phyloP scores from a whole-genome alignment of 2,797 vertebrate species.

The Clarias fuscus region DNA sequence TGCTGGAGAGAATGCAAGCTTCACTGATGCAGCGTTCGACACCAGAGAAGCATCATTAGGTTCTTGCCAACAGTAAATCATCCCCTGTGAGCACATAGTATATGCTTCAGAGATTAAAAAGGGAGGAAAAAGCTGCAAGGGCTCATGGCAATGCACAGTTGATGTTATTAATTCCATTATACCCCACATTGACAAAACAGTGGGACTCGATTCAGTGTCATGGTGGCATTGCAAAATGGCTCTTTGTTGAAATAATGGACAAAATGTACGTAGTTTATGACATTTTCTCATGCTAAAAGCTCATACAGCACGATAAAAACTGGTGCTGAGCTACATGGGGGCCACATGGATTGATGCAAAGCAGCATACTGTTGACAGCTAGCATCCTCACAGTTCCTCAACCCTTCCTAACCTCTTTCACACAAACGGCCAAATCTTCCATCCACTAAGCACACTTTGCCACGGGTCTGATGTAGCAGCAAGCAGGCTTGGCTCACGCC shows the following conservation, averaged over 20 bases:
- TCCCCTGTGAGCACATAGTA: constrained; percentile 55
- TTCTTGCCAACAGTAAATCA: constrained; percentile 63
- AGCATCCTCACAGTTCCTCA: constrained; percentile 63
- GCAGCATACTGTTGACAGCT: constrained; percentile 63
- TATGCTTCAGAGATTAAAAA: constrained; percentile 64
- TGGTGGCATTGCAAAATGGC: constrained; percentile 64
- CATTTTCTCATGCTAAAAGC: constrained; percentile 72
- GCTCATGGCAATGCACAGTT: constrained; percentile 67
- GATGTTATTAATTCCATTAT: constrained; percentile 73
- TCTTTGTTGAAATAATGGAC: constrained; percentile 57
- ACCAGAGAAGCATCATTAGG: constrained; percentile 56
- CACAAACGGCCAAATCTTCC: constrained; percentile 14
- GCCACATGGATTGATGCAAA: constrained; percentile 64
- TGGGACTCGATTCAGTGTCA: constrained; percentile 65
- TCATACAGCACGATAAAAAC: constrained; percentile 68
- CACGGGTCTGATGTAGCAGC: constrained; percentile 22
- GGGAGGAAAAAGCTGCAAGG: constrained; percentile 53
- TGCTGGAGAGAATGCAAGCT: constrained; percentile 50
- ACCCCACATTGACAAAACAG: constrained; percentile 70
- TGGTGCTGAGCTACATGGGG: constrained; percentile 70
- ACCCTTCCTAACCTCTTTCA: constrained; percentile 49
- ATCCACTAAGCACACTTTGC: constrained; percentile 28
- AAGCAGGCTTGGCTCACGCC: background rate
- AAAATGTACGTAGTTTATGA: constrained; percentile 64
- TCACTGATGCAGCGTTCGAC: constrained; percentile 48